phyloP scores from a whole-genome alignment of 2,888 invertebrate species.

The Pharmacophagus antenor region DNA sequence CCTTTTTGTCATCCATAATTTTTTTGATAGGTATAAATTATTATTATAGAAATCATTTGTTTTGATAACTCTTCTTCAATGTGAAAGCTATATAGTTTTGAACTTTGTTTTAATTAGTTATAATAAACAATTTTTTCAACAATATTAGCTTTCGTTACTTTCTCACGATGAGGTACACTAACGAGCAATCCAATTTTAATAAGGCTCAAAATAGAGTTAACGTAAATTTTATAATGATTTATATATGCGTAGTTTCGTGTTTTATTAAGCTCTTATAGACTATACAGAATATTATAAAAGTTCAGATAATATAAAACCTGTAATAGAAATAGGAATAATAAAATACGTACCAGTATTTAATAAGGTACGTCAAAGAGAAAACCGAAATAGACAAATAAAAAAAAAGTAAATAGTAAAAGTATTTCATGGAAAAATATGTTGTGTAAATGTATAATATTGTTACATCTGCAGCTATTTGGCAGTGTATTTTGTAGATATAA shows the following conservation, averaged over 20 bases:
- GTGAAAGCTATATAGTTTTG: background rate
- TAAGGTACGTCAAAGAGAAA: background rate
- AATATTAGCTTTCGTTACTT: conserved; percentile 52
- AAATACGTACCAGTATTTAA: background rate
- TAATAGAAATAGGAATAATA: background rate
- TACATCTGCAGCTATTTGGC: too few relatives aligned
- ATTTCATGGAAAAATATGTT: too few relatives aligned
- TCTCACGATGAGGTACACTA: conserved; percentile 69
- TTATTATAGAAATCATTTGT: too few relatives aligned
- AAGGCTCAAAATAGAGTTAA: conserved; percentile 73
- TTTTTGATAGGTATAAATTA: too few relatives aligned
- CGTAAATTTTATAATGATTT: conserved; percentile 61
- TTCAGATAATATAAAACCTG: background rate
- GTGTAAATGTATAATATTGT: too few relatives aligned
- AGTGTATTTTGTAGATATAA: background rate
- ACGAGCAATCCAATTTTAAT: conserved; percentile 72
- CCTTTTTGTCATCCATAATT: too few relatives aligned
- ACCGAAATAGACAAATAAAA: background rate
- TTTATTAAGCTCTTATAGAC: conserved; percentile 3
- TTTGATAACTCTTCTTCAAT: too few relatives aligned
- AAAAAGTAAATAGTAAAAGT: too few relatives aligned
- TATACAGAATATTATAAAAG: conserved; percentile 1
- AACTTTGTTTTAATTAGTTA: background rate
- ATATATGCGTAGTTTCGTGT: conserved; percentile 7
- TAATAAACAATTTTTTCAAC: background rate